Base-by-base conservation (phyloP, 30 jellyfish, hydroid and myxozoan genomes). In the Hydra vulgaris region DNA sequence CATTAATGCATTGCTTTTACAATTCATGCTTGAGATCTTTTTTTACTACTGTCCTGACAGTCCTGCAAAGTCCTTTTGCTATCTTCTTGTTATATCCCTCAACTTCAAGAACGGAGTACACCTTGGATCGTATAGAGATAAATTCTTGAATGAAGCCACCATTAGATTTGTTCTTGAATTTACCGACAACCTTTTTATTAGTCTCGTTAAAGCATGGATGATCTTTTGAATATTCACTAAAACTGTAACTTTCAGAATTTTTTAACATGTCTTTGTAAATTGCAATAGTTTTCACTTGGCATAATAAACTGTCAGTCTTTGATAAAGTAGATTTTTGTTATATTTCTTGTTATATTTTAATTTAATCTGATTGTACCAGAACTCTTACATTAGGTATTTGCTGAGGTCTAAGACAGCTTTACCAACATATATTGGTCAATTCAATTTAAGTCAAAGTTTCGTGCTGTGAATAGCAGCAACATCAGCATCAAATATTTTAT, bases 391-490 rank as follows among this genome's bases (percentile, higher is more conserved):
- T 5, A 40, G 61, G 8, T 40, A 12, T 12, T 40, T 40, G 8
- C 8, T 3, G 12, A 5, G 5, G 12, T 40, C 61, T 40, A 40
- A 12, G 5, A 40, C 61, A 40, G 61, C 61, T 40, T 40, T 5
- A 40, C 12, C 61, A 40, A 40, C 12, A 40, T 40, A 40, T 40
- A 40, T 40, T 40, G 61, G 61, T 40, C 12, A 3, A 40, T 3
- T 40, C 12, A 40, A 40, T 40, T 40, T 40, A 3, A 40, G 61
- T 12, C 12, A 3, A 3, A 5, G 61, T 40, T 40, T 40, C 12
- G 61, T 40, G 76, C 76, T 69, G 27, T 23, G 76, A 12, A 40
- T 40, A 79, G n/a, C 83, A 21, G 71, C 89, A 40, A 84, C 5
- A 40, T 3, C 61, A 40, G 8, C 61, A 40, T 40, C 12, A 12